Evolutionary conservation across 2,797 vertebrate species (phyloP).

Genomic region (Notolepis coatsorum): DNA sequence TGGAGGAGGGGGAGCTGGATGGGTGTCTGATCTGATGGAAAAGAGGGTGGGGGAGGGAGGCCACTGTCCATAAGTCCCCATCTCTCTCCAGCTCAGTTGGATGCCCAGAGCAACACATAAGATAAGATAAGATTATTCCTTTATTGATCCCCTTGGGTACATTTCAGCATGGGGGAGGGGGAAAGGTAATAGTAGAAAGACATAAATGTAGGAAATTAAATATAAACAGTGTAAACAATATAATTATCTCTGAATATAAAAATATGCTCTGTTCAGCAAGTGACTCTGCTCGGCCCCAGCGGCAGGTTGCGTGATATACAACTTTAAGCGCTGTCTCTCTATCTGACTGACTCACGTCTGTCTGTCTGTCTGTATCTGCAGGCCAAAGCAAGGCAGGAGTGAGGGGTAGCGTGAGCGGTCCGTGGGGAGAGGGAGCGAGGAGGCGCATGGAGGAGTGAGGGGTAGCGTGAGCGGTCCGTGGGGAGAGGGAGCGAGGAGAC

Average conservation of each 20-base stretch:
- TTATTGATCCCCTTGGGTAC: no score
- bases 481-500: no score
- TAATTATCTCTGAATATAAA: no score
- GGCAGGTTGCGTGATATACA: constrained; percentile 33
- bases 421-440: constrained; percentile 12
- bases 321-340: constrained; percentile 30
- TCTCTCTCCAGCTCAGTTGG: constrained; percentile 27
- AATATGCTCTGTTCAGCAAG: no score
- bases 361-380: constrained; percentile 40
- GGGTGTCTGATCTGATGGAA: constrained; percentile 15
- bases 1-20: constrained; percentile 1
- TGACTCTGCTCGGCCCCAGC: constrained; percentile 25
- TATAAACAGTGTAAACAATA: no score
- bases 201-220: no score
- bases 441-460: constrained; percentile 31
- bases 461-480: neutral
- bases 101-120: constrained; percentile 7
- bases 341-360: constrained; percentile 47
- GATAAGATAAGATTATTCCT: no score
- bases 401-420: constrained; percentile 27
- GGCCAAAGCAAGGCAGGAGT: constrained; percentile 7
- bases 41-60: neutral
- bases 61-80: constrained; percentile 29
- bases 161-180: no score
- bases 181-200: no score